These are phyloP conservation scores for Ara ararauna DNA, from an alignment of 2,797 vertebrate genomes.

Conservation along the genomic window DNA sequence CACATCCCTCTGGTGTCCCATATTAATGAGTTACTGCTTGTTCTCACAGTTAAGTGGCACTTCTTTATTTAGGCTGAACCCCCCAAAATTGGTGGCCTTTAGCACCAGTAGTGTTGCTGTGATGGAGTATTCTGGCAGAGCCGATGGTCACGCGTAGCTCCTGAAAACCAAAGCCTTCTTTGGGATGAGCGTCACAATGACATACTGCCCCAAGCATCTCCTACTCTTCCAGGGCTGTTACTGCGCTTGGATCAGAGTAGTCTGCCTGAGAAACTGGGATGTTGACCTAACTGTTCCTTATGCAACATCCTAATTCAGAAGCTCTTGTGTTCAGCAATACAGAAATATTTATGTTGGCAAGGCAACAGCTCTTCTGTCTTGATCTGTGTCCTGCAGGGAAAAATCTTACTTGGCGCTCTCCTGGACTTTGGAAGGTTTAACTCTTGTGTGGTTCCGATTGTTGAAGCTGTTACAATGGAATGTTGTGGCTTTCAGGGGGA, in stretches of 20 bases:
- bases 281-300: constrained; percentile 8
- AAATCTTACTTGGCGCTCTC: neutral
- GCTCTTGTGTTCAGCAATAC: neutral
- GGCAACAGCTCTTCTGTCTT: constrained; percentile 30
- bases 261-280: constrained; percentile 8
- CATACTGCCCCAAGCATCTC: neutral
- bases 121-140: neutral
- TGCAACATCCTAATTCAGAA: constrained; percentile 4
- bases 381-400: neutral
- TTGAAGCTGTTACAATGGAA: neutral
- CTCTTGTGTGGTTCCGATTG: neutral
- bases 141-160: neutral
- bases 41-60: accelerated
- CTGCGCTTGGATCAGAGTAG: accelerated
- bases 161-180: neutral
- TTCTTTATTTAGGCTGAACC: neutral
- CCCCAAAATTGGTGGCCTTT: neutral
- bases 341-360: constrained; percentile 65
- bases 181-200: neutral
- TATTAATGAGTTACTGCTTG: neutral
- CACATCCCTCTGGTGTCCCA: neutral
- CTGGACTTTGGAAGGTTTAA: neutral
- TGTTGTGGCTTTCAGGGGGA: neutral
- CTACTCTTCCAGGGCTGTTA: neutral
- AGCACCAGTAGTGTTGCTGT: accelerated